phyloP scores from a whole-genome alignment of 2,113 vertebrate species.

The Dasyprocta punctata region DNA sequence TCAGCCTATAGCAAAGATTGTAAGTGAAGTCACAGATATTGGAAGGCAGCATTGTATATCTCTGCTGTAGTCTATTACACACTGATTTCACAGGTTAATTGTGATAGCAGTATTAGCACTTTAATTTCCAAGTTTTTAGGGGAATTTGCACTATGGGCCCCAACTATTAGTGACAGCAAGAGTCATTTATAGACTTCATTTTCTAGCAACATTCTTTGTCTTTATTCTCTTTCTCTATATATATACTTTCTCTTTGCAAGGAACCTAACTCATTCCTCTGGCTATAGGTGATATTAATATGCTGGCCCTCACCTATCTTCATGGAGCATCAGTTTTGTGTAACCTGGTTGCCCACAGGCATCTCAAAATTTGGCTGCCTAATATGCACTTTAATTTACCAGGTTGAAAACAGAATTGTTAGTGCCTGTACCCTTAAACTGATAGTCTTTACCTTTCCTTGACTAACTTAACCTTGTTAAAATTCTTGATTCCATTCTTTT shows the following conservation, averaged over 20 bases:
- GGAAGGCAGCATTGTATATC: not conserved
- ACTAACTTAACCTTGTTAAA: not conserved
- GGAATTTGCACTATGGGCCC: not conserved
- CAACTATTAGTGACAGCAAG: not conserved
- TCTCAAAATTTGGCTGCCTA: not conserved
- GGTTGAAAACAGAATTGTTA: conserved; percentile 17
- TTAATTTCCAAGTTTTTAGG: not conserved
- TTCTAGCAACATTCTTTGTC: not conserved
- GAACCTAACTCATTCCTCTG: not conserved
- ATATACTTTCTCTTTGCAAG: not conserved
- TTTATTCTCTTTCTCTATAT: not conserved
- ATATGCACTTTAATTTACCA: not conserved
- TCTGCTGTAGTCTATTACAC: not conserved
- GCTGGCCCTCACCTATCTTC: not conserved
- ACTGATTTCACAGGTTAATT: not conserved
- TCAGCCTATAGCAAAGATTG: not conserved
- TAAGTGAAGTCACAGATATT: not conserved
- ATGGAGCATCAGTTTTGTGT: not conserved
- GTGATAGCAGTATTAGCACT: not conserved
- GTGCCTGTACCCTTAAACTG: not conserved
- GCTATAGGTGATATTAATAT: not conserved
- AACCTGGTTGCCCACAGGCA: not conserved
- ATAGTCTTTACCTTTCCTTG: not conserved
- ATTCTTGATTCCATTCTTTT: not conserved
- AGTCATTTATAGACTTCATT: not conserved